Evolutionary conservation across 2,888 invertebrate species (phyloP).

Genomic region (Drosophila mulleri): DNA sequence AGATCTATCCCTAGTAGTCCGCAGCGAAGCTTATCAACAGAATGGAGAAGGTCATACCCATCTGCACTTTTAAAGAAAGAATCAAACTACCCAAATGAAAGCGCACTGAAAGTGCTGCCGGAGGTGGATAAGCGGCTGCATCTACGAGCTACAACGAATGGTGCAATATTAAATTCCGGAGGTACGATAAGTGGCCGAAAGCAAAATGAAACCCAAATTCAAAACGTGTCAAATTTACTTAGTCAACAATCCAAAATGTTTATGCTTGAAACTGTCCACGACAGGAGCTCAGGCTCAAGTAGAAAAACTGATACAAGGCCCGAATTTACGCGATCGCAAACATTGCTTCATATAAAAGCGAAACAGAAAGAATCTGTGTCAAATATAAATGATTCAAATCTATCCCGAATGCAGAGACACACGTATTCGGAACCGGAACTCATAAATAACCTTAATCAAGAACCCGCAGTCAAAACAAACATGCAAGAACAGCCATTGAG

Average conservation of each 20-base stretch:
- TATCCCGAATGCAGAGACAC: slow-evolving; percentile 57
- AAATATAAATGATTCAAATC: slow-evolving; percentile 39
- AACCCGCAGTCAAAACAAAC: slow-evolving; percentile 3
- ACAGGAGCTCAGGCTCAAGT: background rate
- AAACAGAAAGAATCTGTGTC: slow-evolving; percentile 42
- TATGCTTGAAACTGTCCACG: slow-evolving; percentile 46
- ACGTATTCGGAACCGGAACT: slow-evolving; percentile 90
- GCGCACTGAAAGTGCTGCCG: slow-evolving; percentile 88
- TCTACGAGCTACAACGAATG: slow-evolving; percentile 92
- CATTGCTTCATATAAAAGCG: slow-evolving; percentile 50
- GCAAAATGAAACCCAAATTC: slow-evolving; percentile 24
- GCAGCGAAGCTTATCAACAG: slow-evolving; percentile 30
- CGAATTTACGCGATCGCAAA: slow-evolving; percentile 65
- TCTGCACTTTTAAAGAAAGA: slow-evolving; percentile 31
- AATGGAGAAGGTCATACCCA: slow-evolving; percentile 55
- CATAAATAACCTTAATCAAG: slow-evolving; percentile 34
- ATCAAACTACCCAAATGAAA: slow-evolving; percentile 30
- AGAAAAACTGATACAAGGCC: slow-evolving; percentile 15
- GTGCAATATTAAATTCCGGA: slow-evolving; percentile 92
- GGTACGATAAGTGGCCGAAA: slow-evolving; percentile 92
- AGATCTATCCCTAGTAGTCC: slow-evolving; percentile 31
- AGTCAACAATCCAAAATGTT: slow-evolving; percentile 70
- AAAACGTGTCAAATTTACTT: slow-evolving; percentile 21
- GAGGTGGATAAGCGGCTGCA: slow-evolving; percentile 87
- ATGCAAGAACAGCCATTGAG: slow-evolving; percentile 28